Evolutionary conservation across 2,797 vertebrate genomes (phyloP).

Genomic region (Petrocephalus sullivani): DNA sequence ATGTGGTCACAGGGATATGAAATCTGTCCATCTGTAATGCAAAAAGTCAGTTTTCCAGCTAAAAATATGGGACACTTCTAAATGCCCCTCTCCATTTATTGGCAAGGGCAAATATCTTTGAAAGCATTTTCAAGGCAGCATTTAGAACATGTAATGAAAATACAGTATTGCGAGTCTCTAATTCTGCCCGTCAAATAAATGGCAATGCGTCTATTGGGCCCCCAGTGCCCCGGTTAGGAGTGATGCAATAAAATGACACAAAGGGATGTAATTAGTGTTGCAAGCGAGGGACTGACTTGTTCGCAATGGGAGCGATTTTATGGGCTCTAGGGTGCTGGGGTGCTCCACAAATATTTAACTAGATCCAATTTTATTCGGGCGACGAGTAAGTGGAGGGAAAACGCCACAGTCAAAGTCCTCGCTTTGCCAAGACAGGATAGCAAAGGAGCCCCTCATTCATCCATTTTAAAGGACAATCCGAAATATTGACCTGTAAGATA

Average conservation of each 20-base stretch:
- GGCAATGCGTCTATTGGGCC: constrained; percentile 28
- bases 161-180: constrained; percentile 37
- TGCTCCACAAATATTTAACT: constrained; percentile 58
- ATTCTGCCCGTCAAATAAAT: constrained; percentile 47
- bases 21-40: constrained; percentile 13
- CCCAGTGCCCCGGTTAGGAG: constrained; percentile 52
- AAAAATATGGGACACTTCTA: constrained; percentile 12
- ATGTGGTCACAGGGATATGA: constrained; percentile 26
- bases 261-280: constrained; percentile 62
- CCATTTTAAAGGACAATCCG: neutral
- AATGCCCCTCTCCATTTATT: neutral
- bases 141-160: constrained; percentile 30
- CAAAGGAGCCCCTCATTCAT: neutral
- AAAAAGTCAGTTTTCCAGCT: constrained; percentile 23
- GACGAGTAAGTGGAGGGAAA: constrained; percentile 28
- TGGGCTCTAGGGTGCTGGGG: constrained; percentile 41
- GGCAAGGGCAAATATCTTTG: neutral
- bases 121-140: constrained; percentile 28
- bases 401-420: constrained; percentile 21
- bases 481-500: neutral
- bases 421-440: neutral
- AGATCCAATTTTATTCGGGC: constrained; percentile 42
- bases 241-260: constrained; percentile 51
- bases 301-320: constrained; percentile 44
- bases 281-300: constrained; percentile 48